Evolutionary conservation across 2,888 invertebrate species (phyloP), one percentile per base, ranked within the genome.

Genomic region (Clepsis dumicolana): DNA sequence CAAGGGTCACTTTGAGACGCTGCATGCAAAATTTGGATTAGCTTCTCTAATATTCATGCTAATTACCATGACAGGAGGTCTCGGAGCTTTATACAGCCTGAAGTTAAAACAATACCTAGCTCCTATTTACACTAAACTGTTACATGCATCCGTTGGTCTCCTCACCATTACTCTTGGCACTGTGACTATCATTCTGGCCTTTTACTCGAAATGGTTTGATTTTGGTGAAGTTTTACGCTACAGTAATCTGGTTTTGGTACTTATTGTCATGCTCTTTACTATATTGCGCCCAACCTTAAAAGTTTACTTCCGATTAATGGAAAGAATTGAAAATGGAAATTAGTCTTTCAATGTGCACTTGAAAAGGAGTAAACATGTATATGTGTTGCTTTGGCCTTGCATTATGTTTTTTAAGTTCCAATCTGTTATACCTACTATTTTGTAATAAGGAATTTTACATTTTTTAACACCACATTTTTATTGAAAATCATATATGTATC

Each of bases 21-120:
- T 89, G 29, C 94, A 94, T 83, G 85, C 86, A 21, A 91, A 90
- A 73, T 94, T 94, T 81, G 94, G 94, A 62, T 79, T 94, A 65
- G 71, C 91, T 29, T 83, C 94, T 8, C 76, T 91, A 1, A 84
- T 93, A 69, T 88, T 94, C 61, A 87, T 89, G 83, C 60, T 82
- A n/a, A 54, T 82, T 0, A 92, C 94, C 25, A 90, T 90, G 82
- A 68, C 83, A n/a, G 94, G 94, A 16, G 94, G 94, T 0, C 54
- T 94, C 18, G 85, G 87, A 44, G 91, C 93, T 41, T 78, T 94
- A 1, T 93, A 89, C 70, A 93, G 94, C 78, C 80, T 93, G 14
- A 89, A 91, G 74, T 75, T 94, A 18, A 94, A 94, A 74, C 74
- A 88, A 63, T 91, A 89, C 65, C 75, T 94, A 54, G 89, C 93